Evolutionary conservation across 2,113 vertebrate species (phyloP), one percentile per base, ranked within the genome.

Genomic region (Climacteris rufus): DNA sequence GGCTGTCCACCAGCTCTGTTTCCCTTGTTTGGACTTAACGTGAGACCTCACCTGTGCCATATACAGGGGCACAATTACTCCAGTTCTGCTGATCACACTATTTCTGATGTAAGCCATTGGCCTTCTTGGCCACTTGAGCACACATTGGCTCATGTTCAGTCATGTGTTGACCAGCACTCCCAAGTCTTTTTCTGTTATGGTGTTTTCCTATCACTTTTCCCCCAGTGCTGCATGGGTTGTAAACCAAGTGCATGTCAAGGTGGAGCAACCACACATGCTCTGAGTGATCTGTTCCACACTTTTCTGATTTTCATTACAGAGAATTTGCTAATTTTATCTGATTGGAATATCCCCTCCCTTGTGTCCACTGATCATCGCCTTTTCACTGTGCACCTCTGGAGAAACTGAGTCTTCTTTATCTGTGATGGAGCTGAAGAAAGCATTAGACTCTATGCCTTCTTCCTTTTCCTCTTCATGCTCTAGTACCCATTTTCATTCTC

Each of bases 101-200:
- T 69, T 87, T 39, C 12, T 63, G 9, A 61, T 50, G 13, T 5
- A 75, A 30, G 9, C 20, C 5, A 2, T 9, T 81, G 25, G 3
- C 28, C 18, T 79, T 40, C 54, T 39, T 56, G 49, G 23, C 8
- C 57, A 60, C 14, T 17, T 60, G 23, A 23, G 18, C 13, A 54
- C 23, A 54, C 14, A 44, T 30, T 76, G 44, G 8, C 31, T 70
- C 27, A 17, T 13, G 8, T 49, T 44, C 57, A 86, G 22, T 16
- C 17, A 6, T 12, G 28, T 49, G 6, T 15, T 6, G 7, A 60
- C 4, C 17, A 54, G 24, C 21, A 39, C 13, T 13, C 10, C 17
- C 14, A 22, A 15, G 17, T 15, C 31, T 3, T 60, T 86, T 39
- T 33, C 25, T 37, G 37, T 23, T 0, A 0, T 37, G 23, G 17